phyloP scores from a whole-genome alignment of 2,113 vertebrate species.

The Hyla sarda region DNA sequence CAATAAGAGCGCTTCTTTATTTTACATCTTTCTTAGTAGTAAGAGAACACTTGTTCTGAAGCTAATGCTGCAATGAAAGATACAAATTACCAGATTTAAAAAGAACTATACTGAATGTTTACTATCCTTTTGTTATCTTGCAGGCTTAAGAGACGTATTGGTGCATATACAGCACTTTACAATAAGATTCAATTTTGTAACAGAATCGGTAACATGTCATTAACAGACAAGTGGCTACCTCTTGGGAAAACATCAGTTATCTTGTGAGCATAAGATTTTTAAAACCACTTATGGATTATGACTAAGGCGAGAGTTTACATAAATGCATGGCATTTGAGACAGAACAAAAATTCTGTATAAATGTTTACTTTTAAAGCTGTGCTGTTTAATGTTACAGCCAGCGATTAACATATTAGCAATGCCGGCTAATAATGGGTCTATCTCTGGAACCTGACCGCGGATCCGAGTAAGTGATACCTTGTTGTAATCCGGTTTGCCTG shows the following conservation, averaged over 20 bases:
- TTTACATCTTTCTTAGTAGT: not conserved
- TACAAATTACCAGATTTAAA: constrained; percentile 6
- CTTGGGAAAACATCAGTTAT: constrained; percentile 50
- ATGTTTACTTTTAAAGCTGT: not conserved
- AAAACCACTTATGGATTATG: constrained; percentile 27
- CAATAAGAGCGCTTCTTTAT: not conserved
- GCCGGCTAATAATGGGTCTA: too few species aligned
- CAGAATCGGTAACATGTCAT: constrained; percentile 40
- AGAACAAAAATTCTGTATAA: not conserved
- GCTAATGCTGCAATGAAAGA: not conserved
- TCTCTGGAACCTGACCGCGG: too few species aligned
- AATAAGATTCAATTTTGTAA: constrained; percentile 36
- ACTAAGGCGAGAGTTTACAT: constrained; percentile 1
- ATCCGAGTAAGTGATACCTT: too few species aligned
- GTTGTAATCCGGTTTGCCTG: too few species aligned
- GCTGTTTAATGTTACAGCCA: not conserved
- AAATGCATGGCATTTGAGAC: not conserved
- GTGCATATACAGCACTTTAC: constrained; percentile 36
- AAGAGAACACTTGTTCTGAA: not conserved
- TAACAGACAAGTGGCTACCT: constrained; percentile 37
- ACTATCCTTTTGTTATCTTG: constrained; percentile 29
- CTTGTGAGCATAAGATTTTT: constrained; percentile 40
- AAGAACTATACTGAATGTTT: constrained; percentile 17
- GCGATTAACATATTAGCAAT: too few species aligned
- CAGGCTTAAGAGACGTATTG: constrained; percentile 20